Conservation (phyloP, 2,113 vertebrate genomes). For the Callaeas wilsoni region DNA sequence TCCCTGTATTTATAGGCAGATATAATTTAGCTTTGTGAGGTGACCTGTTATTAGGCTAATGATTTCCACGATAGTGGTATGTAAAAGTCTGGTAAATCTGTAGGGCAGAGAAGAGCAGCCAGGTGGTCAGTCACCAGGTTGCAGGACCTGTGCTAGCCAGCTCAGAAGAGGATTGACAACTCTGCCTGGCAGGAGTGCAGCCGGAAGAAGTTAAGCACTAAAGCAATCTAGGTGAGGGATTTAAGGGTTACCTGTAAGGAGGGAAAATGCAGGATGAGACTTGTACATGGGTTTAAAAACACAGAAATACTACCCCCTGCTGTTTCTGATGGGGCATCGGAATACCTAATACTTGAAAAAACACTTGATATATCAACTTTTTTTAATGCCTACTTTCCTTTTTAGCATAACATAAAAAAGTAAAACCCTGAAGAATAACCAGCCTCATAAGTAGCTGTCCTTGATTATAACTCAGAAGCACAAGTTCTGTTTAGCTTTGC, state of each 20-base stretch:
- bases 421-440: not conserved
- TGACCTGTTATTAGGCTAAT: not conserved
- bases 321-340: not conserved
- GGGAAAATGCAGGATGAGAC: not conserved
- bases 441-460: not conserved
- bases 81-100: not conserved
- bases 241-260: not conserved
- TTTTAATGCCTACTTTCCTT: not conserved
- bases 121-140: not conserved
- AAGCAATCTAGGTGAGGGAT: not conserved
- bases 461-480: not conserved
- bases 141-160: not conserved
- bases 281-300: not conserved
- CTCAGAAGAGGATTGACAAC: not conserved
- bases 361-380: not conserved
- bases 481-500: not conserved
- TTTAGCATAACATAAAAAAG: not conserved
- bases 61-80: not conserved
- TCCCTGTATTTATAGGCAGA: not conserved
- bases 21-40: not conserved
- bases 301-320: conserved; percentile 51
- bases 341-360: not conserved
- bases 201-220: not conserved
- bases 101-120: not conserved
- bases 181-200: not conserved